Evolutionary conservation across 2,888 invertebrate genomes (phyloP).

Genomic region (Rugalucina vietnamica): DNA sequence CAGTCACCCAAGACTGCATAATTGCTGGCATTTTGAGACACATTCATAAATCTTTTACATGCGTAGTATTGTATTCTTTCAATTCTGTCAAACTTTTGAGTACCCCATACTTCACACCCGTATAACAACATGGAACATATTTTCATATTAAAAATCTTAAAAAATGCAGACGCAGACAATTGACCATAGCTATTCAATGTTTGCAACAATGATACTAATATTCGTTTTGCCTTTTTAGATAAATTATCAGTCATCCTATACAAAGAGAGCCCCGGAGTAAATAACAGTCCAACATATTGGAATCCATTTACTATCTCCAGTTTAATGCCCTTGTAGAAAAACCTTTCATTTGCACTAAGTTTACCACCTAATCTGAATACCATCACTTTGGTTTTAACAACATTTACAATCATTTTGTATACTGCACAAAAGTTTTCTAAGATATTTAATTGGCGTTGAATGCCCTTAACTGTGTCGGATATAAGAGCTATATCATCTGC

Average conservation of each 20-base stretch:
- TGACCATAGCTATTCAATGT: not conserved
- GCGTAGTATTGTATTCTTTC: not conserved
- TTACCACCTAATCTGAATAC: conserved; percentile 10
- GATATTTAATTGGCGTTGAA: not conserved
- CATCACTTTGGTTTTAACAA: conserved; percentile 1
- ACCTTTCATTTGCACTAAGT: not conserved
- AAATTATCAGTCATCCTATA: conserved; percentile 1
- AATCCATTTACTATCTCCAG: not conserved
- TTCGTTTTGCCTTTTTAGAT: conserved; percentile 4
- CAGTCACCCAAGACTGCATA: conserved; percentile 3
- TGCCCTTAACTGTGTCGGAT: not conserved
- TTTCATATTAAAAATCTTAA: conserved; percentile 17
- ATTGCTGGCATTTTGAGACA: not conserved
- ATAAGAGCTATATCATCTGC: conserved; percentile 15
- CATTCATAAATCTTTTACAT: not conserved
- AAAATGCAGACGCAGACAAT: not conserved
- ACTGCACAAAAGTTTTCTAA: not conserved
- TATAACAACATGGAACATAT: conserved; percentile 40
- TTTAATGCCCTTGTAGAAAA: not conserved
- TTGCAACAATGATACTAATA: not conserved
- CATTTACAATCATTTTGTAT: conserved; percentile 8
- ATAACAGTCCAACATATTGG: not conserved
- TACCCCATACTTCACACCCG: conserved; percentile 23
- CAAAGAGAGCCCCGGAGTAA: not conserved
- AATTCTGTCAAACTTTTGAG: not conserved